Conservation (phyloP, 2,113 vertebrate species). For the Tautogolabrus adspersus region DNA sequence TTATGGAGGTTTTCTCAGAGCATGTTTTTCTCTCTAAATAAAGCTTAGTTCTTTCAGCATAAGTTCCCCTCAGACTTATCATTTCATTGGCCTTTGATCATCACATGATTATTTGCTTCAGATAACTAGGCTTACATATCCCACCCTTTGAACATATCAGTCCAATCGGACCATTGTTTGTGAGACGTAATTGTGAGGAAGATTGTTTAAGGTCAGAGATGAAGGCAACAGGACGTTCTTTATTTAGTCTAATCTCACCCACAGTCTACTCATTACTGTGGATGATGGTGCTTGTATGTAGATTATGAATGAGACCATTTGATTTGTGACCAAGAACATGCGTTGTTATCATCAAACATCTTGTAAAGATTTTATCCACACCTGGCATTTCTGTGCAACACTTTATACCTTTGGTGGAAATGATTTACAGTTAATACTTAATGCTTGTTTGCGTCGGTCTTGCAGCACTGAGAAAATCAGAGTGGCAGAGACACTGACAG, state of each 20-base stretch:
- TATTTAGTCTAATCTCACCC: not conserved
- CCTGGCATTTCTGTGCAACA: not conserved
- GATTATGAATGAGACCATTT: constrained; percentile 3
- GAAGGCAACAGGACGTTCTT: constrained; percentile 7
- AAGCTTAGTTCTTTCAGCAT: not conserved
- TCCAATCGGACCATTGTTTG: constrained; percentile 19
- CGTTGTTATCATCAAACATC: not conserved
- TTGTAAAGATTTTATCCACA: not conserved
- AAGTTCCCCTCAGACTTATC: not conserved
- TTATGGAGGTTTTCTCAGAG: no score
- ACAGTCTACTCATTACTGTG: constrained; percentile 21
- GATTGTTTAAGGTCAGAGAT: constrained; percentile 24
- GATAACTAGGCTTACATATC: constrained; percentile 1
- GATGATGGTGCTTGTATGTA: not conserved
- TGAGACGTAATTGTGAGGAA: constrained; percentile 3
- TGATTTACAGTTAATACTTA: not conserved
- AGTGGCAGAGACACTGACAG: not conserved
- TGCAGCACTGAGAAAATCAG: not conserved
- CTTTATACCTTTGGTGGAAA: not conserved
- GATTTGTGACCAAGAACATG: not conserved
- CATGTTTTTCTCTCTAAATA: not conserved
- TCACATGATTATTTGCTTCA: constrained; percentile 26
- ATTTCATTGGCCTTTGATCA: constrained; percentile 18
- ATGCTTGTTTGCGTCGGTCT: not conserved
- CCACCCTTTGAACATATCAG: constrained; percentile 30